These are phyloP conservation scores for Hemiprocne comata DNA, from an alignment of 2,113 vertebrate genomes.

Conservation along the genomic window DNA sequence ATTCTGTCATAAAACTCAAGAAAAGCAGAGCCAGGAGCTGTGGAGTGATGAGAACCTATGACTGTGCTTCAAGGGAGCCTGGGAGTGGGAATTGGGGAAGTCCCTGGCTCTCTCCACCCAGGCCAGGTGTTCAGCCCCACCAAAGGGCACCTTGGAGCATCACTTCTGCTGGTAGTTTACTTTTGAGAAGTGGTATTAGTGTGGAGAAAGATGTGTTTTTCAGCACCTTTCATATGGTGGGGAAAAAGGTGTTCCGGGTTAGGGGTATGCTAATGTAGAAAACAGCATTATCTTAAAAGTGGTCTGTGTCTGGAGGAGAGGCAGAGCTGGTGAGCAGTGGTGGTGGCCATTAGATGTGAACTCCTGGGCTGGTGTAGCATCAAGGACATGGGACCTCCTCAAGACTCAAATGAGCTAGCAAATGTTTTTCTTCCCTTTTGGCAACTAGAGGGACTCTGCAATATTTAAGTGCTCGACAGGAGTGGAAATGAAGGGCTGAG, in stretches of 20 bases:
- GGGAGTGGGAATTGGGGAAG: background rate
- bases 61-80: background rate
- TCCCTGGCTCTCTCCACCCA: accelerated
- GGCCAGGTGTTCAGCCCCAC: background rate
- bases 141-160: background rate
- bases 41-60: background rate
- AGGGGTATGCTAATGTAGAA: background rate
- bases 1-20: background rate
- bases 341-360: background rate
- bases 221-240: background rate
- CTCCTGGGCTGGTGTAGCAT: background rate
- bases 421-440: background rate
- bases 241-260: background rate
- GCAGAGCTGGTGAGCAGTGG: background rate
- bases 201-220: background rate
- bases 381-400: background rate
- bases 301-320: background rate
- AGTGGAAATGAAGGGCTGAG: background rate
- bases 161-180: background rate
- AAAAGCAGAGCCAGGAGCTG: background rate
- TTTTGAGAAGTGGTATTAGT: background rate
- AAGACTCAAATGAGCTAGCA: background rate
- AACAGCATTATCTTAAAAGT: background rate
- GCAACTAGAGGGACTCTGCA: background rate
- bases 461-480: background rate